Conservation (phyloP, 2,888 invertebrate genomes). For the Drosophila differens region DNA sequence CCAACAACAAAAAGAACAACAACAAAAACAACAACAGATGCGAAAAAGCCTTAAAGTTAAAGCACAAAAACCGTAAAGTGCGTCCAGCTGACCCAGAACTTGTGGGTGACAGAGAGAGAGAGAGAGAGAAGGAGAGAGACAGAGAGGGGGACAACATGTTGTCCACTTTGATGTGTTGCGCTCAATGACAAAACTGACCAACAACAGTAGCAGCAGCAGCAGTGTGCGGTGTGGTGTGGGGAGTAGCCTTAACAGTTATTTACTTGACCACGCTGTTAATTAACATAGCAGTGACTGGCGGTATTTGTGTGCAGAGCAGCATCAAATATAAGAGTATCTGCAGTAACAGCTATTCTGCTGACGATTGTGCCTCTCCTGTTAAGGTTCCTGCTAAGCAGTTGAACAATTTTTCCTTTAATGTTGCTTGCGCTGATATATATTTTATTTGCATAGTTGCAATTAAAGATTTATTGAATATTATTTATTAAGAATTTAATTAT, state of each 20-base stretch:
- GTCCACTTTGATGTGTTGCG: conserved; percentile 33
- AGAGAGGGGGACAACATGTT: not conserved
- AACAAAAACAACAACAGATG: conserved; percentile 28
- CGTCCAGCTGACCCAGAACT: conserved; percentile 73
- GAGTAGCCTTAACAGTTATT: conserved; percentile 13
- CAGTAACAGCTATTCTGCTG: not conserved
- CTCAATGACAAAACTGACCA: conserved; percentile 39
- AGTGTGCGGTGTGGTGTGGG: too few species aligned
- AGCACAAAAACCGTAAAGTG: conserved; percentile 26
- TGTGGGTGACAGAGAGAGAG: conserved; percentile 31
- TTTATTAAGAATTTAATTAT: not conserved
- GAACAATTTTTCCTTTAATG: not conserved
- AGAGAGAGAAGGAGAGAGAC: not conserved
- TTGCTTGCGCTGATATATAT: not conserved
- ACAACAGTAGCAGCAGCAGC: conserved; percentile 5
- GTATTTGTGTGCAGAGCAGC: not conserved
- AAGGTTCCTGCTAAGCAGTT: not conserved
- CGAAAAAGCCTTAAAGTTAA: conserved; percentile 37
- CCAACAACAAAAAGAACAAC: not conserved
- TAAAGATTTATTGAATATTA: not conserved
- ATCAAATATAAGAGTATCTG: not conserved
- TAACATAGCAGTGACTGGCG: conserved; percentile 9
- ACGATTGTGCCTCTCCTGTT: not conserved
- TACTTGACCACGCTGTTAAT: conserved; percentile 22
- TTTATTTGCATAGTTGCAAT: not conserved